A percentile compares a stretch with the other conserved stretches of the same genome.
Evolutionary conservation across 2,888 invertebrate genomes (phyloP).

Genomic region (Oscheius sp.): DNA sequence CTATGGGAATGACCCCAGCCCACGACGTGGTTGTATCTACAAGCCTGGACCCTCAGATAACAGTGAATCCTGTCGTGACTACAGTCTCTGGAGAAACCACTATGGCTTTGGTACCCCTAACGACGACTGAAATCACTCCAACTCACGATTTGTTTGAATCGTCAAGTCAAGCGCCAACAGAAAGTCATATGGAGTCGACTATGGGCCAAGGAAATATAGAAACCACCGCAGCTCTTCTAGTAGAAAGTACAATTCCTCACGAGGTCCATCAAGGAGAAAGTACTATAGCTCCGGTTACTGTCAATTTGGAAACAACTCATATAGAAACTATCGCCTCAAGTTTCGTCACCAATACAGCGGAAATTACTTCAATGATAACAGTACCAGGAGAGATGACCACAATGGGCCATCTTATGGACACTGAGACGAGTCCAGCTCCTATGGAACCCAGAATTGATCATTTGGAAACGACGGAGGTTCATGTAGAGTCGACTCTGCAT

Average conservation of each 20-base stretch:
- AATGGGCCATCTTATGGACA: too few species aligned
- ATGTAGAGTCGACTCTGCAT: too few species aligned
- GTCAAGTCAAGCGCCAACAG: neutral
- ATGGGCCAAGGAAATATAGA: neutral
- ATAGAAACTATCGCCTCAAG: too few species aligned
- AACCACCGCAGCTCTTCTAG: neutral
- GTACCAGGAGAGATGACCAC: too few species aligned
- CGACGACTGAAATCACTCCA: neutral
- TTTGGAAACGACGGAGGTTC: too few species aligned
- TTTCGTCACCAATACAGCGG: too few species aligned
- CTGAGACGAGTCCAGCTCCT: too few species aligned
- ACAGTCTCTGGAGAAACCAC: neutral
- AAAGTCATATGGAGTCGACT: neutral
- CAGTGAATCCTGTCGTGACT: neutral
- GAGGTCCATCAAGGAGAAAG: neutral
- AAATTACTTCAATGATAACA: too few species aligned
- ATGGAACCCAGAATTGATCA: too few species aligned
- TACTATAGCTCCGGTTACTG: neutral
- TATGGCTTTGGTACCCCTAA: neutral
- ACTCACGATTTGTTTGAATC: neutral
- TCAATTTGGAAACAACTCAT: neutral
- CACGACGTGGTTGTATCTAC: neutral
- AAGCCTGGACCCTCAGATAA: neutral
- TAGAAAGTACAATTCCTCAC: neutral
- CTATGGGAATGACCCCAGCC: neutral